phyloP scores from a whole-genome alignment of 2,888 invertebrate genomes.

The Phortica okadai region DNA sequence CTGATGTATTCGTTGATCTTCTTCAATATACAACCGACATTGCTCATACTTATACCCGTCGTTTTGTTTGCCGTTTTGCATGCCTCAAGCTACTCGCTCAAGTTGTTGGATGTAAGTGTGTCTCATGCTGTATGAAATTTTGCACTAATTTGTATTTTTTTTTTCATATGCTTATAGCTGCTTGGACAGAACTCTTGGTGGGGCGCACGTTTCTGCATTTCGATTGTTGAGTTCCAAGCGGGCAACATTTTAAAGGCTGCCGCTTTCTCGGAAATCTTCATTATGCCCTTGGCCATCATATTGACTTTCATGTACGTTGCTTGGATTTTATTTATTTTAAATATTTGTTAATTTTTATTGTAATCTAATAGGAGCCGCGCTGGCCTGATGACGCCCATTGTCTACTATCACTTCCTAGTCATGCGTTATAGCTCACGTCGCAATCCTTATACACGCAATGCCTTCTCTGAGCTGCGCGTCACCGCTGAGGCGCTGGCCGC shows the following conservation, averaged over 20 bases:
- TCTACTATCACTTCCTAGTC: constrained; percentile 97
- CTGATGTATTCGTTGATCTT: constrained; percentile 97
- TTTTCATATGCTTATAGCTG: constrained; percentile 79
- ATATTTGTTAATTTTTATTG: not conserved
- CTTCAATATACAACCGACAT: constrained; percentile 91
- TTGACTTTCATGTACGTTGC: constrained; percentile 89
- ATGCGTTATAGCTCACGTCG: constrained; percentile 95
- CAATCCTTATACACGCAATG: constrained; percentile 96
- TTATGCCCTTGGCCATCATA: constrained; percentile 89
- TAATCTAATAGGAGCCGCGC: constrained; percentile 86
- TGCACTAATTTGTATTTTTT: not conserved
- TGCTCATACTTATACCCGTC: constrained; percentile 92
- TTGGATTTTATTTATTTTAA: no score
- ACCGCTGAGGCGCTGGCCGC: constrained; percentile 84
- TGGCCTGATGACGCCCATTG: constrained; percentile 93
- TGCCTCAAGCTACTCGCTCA: constrained; percentile 92
- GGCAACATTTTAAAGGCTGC: constrained; percentile 92
- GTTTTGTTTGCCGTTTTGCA: constrained; percentile 95
- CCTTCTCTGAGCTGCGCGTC: constrained; percentile 91
- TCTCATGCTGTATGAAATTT: no score
- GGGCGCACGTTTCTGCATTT: constrained; percentile 90
- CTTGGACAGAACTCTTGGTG: constrained; percentile 95
- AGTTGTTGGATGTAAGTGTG: constrained; percentile 90
- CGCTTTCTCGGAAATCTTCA: constrained; percentile 94
- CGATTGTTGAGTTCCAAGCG: constrained; percentile 93